These are phyloP conservation scores for Tenthredo scrophulariae DNA, from an alignment of 2,888 invertebrate genomes.

Conservation along the genomic window DNA sequence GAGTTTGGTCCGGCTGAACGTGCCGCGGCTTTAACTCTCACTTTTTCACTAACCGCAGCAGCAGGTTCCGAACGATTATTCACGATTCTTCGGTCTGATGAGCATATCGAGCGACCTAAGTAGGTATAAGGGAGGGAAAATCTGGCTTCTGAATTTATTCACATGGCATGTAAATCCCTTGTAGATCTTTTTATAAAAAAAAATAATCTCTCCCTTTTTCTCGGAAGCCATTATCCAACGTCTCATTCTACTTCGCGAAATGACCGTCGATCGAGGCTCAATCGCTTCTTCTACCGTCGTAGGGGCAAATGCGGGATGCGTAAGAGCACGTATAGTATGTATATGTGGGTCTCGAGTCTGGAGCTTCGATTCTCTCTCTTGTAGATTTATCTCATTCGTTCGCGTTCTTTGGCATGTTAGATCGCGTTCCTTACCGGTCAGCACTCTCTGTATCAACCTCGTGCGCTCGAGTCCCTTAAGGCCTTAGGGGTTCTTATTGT, in stretches of 20 bases:
- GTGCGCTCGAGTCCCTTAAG: background rate
- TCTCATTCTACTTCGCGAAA: background rate
- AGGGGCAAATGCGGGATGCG: background rate
- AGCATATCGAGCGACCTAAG: background rate
- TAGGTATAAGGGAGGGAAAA: background rate
- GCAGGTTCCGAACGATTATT: constrained; percentile 21
- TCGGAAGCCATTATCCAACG: background rate
- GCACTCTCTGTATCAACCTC: constrained; percentile 34
- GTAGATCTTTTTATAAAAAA: background rate
- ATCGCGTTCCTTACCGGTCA: constrained; percentile 46
- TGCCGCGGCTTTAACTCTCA: constrained; percentile 40
- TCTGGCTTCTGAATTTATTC: background rate
- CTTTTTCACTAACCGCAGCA: constrained; percentile 39
- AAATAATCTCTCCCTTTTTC: background rate
- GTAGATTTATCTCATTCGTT: background rate
- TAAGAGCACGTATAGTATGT: constrained; percentile 19
- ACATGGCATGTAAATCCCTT: background rate
- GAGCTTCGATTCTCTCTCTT: constrained; percentile 45
- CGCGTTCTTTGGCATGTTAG: background rate
- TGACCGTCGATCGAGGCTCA: background rate
- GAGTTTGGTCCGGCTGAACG: constrained; percentile 44
- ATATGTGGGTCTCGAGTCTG: constrained; percentile 55
- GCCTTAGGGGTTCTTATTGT: constrained; percentile 35
- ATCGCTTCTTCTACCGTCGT: background rate
- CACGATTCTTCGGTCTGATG: constrained; percentile 14